These are phyloP conservation scores for Eolophus roseicapilla DNA, from an alignment of 2,113 vertebrate species.

Conservation along the genomic window DNA sequence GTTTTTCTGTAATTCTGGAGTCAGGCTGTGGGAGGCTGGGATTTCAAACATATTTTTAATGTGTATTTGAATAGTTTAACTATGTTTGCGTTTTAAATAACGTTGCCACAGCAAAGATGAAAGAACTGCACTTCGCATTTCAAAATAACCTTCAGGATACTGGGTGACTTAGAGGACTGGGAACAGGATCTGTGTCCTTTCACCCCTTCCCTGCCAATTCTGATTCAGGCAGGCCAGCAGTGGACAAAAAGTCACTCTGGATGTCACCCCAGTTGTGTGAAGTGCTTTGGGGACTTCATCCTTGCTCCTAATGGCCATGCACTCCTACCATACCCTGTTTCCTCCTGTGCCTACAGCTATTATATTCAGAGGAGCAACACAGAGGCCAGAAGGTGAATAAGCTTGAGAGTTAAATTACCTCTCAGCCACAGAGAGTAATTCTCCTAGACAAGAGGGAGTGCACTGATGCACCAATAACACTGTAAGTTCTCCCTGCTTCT, in stretches of 20 bases:
- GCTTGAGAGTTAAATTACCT: conserved; percentile 38
- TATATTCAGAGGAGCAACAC: conserved; percentile 30
- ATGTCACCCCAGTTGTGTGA: background rate
- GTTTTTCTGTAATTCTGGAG: background rate
- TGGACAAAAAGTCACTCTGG: background rate
- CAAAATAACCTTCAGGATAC: background rate
- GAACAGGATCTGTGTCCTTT: background rate
- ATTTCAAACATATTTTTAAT: background rate
- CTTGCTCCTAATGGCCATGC: background rate
- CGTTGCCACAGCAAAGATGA: background rate
- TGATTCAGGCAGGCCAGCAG: background rate
- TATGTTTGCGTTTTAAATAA: background rate
- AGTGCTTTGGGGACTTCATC: background rate
- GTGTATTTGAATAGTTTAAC: background rate
- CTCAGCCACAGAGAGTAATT: conserved; percentile 41
- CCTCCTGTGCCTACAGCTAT: rapidly evolving
- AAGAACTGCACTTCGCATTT: background rate
- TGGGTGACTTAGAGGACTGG: background rate
- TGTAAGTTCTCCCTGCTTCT: background rate
- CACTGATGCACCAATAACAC: background rate
- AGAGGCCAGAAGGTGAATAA: conserved; percentile 53
- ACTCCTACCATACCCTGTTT: background rate
- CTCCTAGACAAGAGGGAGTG: conserved; percentile 30
- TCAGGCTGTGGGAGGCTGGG: background rate
- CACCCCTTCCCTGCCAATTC: background rate